Percentiles rank a stretch among this genome's conserved stretches.
Evolutionary conservation across 2,888 invertebrate genomes (phyloP).

Genomic region (Coleophora flavipennella): DNA sequence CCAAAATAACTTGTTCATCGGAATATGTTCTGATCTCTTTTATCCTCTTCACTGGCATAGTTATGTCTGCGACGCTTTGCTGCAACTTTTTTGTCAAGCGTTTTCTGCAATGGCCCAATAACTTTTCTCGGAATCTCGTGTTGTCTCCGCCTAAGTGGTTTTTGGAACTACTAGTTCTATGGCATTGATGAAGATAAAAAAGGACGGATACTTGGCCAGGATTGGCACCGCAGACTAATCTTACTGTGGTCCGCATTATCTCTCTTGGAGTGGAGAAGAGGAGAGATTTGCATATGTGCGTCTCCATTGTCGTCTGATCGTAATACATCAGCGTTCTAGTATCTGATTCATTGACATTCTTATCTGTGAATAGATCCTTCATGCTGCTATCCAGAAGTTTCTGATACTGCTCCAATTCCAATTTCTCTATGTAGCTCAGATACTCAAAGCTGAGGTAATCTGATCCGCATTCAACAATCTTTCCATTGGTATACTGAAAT

Average conservation of each 20-base stretch:
- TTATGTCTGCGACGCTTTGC: slow-evolving; percentile 49
- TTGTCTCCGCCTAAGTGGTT: slow-evolving; percentile 53
- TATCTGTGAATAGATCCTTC: slow-evolving; percentile 39
- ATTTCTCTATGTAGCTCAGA: slow-evolving; percentile 42
- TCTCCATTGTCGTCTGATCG: slow-evolving; percentile 56
- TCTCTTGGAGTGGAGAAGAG: slow-evolving; percentile 46
- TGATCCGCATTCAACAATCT: slow-evolving; percentile 27
- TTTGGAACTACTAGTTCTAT: slow-evolving; percentile 39
- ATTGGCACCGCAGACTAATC: slow-evolving; percentile 48
- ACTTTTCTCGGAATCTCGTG: slow-evolving; percentile 47
- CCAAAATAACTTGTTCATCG: slow-evolving; percentile 46
- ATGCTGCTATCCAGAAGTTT: slow-evolving; percentile 39
- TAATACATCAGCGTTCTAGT: slow-evolving; percentile 36
- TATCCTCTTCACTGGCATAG: slow-evolving; percentile 35
- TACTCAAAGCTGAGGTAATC: slow-evolving; percentile 50
- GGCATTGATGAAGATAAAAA: slow-evolving; percentile 60
- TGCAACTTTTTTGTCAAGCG: slow-evolving; percentile 39
- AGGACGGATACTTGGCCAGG: slow-evolving; percentile 49
- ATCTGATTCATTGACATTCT: slow-evolving; percentile 21
- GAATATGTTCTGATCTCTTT: slow-evolving; percentile 45
- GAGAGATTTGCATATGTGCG: slow-evolving; percentile 41
- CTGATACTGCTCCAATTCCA: slow-evolving; percentile 58
- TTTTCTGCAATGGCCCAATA: slow-evolving; percentile 48
- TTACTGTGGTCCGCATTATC: slow-evolving; percentile 52
- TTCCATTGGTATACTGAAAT: slow-evolving; percentile 47